phyloP scores from a whole-genome alignment of 2,797 vertebrate genomes.

The Buceros bicornis region DNA sequence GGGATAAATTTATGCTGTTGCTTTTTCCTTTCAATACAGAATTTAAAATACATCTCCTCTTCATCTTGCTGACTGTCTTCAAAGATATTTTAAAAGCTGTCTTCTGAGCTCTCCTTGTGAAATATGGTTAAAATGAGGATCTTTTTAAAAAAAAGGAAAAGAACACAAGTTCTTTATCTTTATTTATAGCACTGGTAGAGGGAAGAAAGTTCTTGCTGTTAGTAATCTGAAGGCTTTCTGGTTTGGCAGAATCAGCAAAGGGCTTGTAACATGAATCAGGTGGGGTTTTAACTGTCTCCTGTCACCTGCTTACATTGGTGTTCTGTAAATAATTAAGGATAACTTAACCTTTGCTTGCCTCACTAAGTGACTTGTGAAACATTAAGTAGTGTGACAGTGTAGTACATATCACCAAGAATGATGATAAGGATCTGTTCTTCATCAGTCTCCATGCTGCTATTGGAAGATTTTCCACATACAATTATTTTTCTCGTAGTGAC shows the following conservation, averaged over 20 bases:
- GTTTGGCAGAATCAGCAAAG: background rate
- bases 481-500: background rate
- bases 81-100: background rate
- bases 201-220: background rate
- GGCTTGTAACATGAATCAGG: background rate
- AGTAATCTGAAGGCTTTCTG: background rate
- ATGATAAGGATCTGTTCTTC: background rate
- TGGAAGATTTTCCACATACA: accelerated
- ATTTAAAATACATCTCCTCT: background rate
- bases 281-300: background rate
- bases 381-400: background rate
- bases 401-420: background rate
- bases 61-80: background rate
- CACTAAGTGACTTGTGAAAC: background rate
- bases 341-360: background rate
- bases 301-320: background rate
- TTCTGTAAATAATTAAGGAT: background rate
- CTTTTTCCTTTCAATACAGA: background rate
- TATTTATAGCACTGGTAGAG: background rate
- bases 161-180: background rate
- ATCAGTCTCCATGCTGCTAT: background rate
- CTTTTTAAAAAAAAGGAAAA: background rate
- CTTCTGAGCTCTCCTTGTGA: background rate
- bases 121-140: background rate
- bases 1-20: background rate